Evolutionary conservation across 2,797 vertebrate genomes (phyloP).

Genomic region (Sebastes hubbsi): DNA sequence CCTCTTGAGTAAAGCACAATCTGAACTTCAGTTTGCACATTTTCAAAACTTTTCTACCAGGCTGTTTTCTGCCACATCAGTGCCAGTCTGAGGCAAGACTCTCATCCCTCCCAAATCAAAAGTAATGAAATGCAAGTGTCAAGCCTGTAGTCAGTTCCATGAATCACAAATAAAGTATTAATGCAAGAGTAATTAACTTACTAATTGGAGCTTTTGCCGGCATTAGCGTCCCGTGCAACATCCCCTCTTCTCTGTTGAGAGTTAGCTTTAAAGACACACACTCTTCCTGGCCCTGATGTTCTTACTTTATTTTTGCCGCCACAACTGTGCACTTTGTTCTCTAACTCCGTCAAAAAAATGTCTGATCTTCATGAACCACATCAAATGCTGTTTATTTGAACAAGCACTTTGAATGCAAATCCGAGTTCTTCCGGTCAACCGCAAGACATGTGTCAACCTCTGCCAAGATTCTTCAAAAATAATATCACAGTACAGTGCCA

Average conservation of each 20-base stretch:
- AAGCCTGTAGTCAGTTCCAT: conserved; percentile 60
- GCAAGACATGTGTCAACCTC: conserved; percentile 60
- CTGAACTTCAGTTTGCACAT: conserved; percentile 1
- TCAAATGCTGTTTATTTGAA: conserved; percentile 61
- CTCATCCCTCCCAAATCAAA: conserved; percentile 60
- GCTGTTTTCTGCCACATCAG: conserved; percentile 24
- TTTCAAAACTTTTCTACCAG: conserved; percentile 4
- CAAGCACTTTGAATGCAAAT: conserved; percentile 67
- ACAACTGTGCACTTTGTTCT: conserved; percentile 18
- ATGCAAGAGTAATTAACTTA: conserved; percentile 69
- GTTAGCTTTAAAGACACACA: conserved; percentile 15
- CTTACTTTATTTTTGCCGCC: conserved; percentile 3
- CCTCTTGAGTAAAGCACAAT: neutral
- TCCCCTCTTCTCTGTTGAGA: conserved; percentile 14
- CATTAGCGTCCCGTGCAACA: conserved; percentile 43
- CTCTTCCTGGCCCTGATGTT: conserved; percentile 11
- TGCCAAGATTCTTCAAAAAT: conserved; percentile 63
- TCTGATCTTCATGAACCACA: conserved; percentile 46
- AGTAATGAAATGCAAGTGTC: conserved; percentile 67
- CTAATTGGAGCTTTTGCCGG: conserved; percentile 64
- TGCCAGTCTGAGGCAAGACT: conserved; percentile 15
- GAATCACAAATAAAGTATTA: conserved; percentile 77
- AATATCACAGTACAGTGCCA: conserved; percentile 46
- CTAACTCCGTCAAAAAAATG: conserved; percentile 21
- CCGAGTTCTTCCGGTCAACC: conserved; percentile 64